Conservation (phyloP, 1,140 invertebrate species). For the Ips typographus region DNA sequence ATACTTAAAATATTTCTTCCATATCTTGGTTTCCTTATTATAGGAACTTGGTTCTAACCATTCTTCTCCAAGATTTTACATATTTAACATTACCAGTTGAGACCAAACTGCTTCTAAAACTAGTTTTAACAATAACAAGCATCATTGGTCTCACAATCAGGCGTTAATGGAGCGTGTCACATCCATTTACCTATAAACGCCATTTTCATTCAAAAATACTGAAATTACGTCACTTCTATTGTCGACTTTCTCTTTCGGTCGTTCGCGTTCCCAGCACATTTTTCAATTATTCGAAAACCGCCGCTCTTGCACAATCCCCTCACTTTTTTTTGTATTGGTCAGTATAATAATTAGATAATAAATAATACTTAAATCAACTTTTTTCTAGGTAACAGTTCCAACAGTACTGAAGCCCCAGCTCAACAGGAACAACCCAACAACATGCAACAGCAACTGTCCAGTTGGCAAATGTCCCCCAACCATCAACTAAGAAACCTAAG, state of each 20-base stretch:
- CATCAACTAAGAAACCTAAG: slow-evolving; percentile 41
- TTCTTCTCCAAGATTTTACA: too few species aligned
- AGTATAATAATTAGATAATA: background rate
- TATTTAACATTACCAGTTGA: too few species aligned
- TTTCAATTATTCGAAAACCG: slow-evolving; percentile 13
- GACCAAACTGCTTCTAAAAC: too few species aligned
- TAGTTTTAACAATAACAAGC: too few species aligned
- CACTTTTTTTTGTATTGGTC: background rate
- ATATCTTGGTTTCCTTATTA: too few species aligned
- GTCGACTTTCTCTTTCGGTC: slow-evolving; percentile 10
- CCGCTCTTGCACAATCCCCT: slow-evolving; percentile 10
- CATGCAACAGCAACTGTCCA: slow-evolving; percentile 34
- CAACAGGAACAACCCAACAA: slow-evolving; percentile 40
- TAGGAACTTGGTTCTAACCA: too few species aligned
- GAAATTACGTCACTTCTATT: slow-evolving; percentile 22
- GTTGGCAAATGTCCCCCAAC: slow-evolving; percentile 41
- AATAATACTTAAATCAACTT: background rate
- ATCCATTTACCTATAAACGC: slow-evolving; percentile 5
- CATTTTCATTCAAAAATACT: slow-evolving; percentile 15
- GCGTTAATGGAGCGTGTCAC: background rate
- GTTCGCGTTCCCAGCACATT: slow-evolving; percentile 17
- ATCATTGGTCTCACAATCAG: background rate
- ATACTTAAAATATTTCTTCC: too few species aligned
- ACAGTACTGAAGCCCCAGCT: slow-evolving; percentile 27
- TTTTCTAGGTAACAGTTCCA: slow-evolving; percentile 30